Percentiles rank a stretch among this genome's conserved stretches.
phyloP scores from a whole-genome alignment of 2,113 vertebrate species.

The Lampris incognitus region DNA sequence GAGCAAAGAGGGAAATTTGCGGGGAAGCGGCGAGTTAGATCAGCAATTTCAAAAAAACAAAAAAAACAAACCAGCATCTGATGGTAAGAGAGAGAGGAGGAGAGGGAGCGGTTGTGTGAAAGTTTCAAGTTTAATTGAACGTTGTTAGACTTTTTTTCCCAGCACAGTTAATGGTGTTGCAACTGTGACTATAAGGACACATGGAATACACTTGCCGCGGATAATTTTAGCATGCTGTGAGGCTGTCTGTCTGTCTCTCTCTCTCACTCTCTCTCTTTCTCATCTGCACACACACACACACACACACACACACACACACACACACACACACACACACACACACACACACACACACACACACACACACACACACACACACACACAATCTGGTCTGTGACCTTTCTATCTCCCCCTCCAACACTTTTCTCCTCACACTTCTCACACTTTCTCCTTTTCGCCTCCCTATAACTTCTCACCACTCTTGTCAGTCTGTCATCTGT shows the following conservation, averaged over 20 bases:
- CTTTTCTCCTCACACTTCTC: constrained; percentile 18
- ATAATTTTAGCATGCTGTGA: constrained; percentile 69
- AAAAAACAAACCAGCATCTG: constrained; percentile 8
- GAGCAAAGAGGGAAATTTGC: constrained; percentile 11
- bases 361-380: constrained; percentile 18
- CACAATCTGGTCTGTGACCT: not conserved
- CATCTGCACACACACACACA: constrained; percentile 15
- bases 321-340: not conserved
- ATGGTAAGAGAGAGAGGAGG: constrained; percentile 14
- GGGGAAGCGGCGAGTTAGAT: constrained; percentile 12
- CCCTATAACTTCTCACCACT: not conserved
- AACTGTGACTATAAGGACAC: constrained; percentile 51
- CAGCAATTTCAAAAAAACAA: not conserved
- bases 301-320: constrained; percentile 3
- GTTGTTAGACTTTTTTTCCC: constrained; percentile 14
- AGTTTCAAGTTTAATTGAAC: constrained; percentile 62
- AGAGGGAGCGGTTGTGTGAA: constrained; percentile 5
- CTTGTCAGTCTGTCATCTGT: not conserved
- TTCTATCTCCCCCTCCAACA: not conserved
- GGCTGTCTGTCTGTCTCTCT: constrained; percentile 24
- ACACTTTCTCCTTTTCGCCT: constrained; percentile 23
- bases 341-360: constrained; percentile 14
- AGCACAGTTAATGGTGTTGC: constrained; percentile 36
- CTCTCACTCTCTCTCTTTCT: constrained; percentile 18
- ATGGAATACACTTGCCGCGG: constrained; percentile 70